Base-by-base conservation (phyloP, 2,113 vertebrate genomes). In the Glaucidium brasilianum region DNA sequence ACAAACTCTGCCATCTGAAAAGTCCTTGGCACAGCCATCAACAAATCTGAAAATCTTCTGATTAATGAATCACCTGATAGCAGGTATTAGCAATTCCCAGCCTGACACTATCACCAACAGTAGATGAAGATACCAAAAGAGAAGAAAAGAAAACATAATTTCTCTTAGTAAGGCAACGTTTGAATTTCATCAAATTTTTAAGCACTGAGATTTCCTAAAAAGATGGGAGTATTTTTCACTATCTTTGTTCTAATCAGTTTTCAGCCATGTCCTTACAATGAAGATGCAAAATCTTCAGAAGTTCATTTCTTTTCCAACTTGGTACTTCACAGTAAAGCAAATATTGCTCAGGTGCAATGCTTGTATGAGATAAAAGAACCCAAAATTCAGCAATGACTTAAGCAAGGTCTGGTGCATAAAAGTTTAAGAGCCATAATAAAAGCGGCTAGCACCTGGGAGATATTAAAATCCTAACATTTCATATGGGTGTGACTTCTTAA, bases 381-480 rank as follows among this genome's bases (percentile, higher is more conserved):
- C 26, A 81, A 45, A 89, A 79, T 59, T 87, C 81, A 90, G 69
- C 56, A 90, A 78, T 82, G 35, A 92, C 66, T 82, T 93, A 63
- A 93, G 56, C 73, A 67, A 90, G 6, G 32, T 49, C 77, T 91
- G 87, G 20, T 50, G 26, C 56, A 81, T 72, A 64, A 52, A 87
- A 67, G 5, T 94, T 90, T 75, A 88, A 90, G 62, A 85, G 34
- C 56, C 11, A 2, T 52, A 75, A 74, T 60, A 75, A 63, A 91
- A 90, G 41, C 45, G 17, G 23, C 43, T 45, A 58, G 37, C 47
- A 89, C 22, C 34, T 85, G 55, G 41, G 55, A 77, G 17, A 71
- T 41, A 58, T 15, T 76, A 3, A 80, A 73, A 68, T 43, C 49
- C 43, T 52, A 52, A 39, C 2, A 9, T 86, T 83, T 77, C 45